These are phyloP conservation scores for Platichthys stellatus DNA, from an alignment of 2,113 vertebrate species.

Conservation along the genomic window DNA sequence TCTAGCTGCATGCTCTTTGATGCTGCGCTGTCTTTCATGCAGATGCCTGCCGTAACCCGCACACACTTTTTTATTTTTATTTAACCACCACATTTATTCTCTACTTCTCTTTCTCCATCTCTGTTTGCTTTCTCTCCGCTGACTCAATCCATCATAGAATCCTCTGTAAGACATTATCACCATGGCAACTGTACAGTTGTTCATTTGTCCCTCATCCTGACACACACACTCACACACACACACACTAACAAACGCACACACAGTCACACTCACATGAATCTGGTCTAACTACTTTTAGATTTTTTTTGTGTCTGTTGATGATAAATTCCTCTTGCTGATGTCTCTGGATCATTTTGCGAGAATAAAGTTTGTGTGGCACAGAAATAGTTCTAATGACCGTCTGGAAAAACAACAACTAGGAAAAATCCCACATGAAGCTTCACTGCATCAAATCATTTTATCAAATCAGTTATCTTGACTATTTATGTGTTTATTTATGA, in stretches of 20 bases:
- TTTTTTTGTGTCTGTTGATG: conserved; percentile 11
- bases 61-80: conserved; percentile 25
- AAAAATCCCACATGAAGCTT: conserved; percentile 7
- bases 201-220: conserved; percentile 39
- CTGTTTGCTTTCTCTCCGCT: conserved; percentile 39
- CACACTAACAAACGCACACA: not conserved
- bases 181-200: conserved; percentile 71
- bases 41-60: not conserved
- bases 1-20: not conserved
- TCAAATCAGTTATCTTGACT: conserved; percentile 4
- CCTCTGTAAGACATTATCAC: conserved; percentile 59
- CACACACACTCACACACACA: conserved; percentile 19
- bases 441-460: conserved; percentile 10
- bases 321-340: conserved; percentile 17
- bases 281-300: conserved; percentile 6
- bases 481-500: not conserved
- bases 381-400: conserved; percentile 22
- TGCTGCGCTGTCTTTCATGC: not conserved
- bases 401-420: conserved; percentile 24
- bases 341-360: conserved; percentile 35
- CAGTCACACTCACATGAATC: not conserved
- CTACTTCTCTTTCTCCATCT: conserved; percentile 18
- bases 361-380: conserved; percentile 15
- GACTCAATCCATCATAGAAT: conserved; percentile 36
- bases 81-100: conserved; percentile 14